These are phyloP conservation scores for Vespertilio murinus DNA, from an alignment of 2,797 vertebrate genomes.

Conservation along the genomic window DNA sequence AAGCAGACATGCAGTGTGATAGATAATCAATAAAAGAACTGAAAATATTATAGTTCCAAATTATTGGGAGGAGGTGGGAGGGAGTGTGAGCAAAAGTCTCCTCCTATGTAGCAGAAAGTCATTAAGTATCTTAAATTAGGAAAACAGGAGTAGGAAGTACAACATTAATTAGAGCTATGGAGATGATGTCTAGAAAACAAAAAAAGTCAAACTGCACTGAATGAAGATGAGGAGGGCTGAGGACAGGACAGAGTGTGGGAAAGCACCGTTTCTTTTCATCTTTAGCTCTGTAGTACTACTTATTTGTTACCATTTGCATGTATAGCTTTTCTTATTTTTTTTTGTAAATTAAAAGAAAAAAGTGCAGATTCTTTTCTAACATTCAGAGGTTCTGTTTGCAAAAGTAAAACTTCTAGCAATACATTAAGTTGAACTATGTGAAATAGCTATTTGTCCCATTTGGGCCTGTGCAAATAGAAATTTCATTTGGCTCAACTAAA, in stretches of 20 bases:
- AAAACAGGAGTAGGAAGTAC: not conserved
- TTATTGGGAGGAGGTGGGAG: not conserved
- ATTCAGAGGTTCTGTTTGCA: not conserved
- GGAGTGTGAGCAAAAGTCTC: not conserved
- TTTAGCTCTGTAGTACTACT: not conserved
- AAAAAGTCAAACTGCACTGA: not conserved
- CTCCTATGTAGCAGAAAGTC: not conserved
- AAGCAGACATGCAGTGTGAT: not conserved
- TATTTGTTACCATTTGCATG: not conserved
- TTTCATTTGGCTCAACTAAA: constrained; percentile 31
- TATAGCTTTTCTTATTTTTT: not conserved
- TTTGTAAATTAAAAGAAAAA: not conserved
- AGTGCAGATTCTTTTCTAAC: not conserved
- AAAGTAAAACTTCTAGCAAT: not conserved
- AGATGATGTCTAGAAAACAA: not conserved
- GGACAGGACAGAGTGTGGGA: not conserved
- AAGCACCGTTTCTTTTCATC: not conserved
- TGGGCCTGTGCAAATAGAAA: not conserved
- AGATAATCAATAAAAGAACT: not conserved
- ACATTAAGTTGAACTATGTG: not conserved
- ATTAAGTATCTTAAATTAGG: not conserved
- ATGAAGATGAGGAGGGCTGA: not conserved
- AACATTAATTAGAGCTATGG: not conserved
- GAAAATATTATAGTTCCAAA: not conserved
- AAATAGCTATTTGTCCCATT: not conserved